Conservation (phyloP, 2,113 vertebrate genomes). For the Tursiops truncatus region DNA sequence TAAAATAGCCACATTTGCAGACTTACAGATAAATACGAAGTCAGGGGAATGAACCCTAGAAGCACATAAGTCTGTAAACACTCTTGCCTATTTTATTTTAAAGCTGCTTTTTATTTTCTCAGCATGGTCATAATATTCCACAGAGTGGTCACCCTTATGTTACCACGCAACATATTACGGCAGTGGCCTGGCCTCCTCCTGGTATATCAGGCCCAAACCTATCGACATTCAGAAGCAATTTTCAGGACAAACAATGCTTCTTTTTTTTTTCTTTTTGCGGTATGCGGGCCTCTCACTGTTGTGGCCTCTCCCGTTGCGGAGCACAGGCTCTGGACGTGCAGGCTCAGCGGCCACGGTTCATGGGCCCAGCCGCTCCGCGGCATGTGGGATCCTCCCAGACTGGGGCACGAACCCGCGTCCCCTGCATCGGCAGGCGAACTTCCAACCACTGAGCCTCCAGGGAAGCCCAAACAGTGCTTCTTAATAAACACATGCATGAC, state of each 20-base stretch:
- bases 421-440: too few relatives aligned
- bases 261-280: background rate
- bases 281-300: too few relatives aligned
- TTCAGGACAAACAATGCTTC: constrained; percentile 20
- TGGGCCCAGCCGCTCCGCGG: too few relatives aligned
- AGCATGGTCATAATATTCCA: too few relatives aligned
- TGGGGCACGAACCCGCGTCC: too few relatives aligned
- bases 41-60: background rate
- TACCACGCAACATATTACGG: fast-evolving
- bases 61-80: background rate
- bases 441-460: too few relatives aligned
- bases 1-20: background rate
- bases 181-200: background rate
- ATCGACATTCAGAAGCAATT: background rate
- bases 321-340: too few relatives aligned
- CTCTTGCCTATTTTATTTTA: background rate
- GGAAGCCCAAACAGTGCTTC: background rate
- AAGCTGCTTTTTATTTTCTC: background rate
- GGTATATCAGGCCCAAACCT: background rate
- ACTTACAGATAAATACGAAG: background rate
- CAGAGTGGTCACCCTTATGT: background rate
- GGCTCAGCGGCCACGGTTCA: too few relatives aligned
- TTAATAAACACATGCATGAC: background rate
- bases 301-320: too few relatives aligned
- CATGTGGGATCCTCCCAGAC: too few relatives aligned